Conservation (phyloP, 2,113 vertebrate species). For the Miniopterus natalensis region DNA sequence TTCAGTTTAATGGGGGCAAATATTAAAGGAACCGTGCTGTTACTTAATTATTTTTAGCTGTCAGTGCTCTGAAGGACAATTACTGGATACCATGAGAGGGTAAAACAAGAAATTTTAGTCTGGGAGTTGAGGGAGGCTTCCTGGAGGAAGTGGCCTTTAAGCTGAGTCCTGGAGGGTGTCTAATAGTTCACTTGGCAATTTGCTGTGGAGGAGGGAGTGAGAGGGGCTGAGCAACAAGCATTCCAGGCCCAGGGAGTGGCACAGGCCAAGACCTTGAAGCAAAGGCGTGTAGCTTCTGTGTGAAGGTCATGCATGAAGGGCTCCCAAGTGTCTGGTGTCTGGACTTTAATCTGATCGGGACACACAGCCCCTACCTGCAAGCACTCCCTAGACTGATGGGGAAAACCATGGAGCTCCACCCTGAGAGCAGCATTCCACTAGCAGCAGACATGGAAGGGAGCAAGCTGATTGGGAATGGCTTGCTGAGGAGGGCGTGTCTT, state of each 20-base stretch:
- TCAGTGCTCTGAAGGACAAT: background rate
- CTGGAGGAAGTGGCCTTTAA: background rate
- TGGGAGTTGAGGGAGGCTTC: background rate
- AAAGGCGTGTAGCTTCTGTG: background rate
- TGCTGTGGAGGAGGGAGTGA: too few species aligned
- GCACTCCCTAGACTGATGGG: background rate
- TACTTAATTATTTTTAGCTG: background rate
- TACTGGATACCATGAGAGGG: background rate
- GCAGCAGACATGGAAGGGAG: too few species aligned
- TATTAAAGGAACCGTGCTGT: background rate
- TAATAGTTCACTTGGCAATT: background rate
- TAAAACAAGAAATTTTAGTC: background rate
- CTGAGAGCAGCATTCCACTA: fast-evolving
- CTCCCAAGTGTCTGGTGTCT: background rate
- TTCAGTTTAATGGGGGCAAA: background rate
- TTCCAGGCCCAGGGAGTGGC: background rate
- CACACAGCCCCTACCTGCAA: background rate
- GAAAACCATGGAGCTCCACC: background rate
- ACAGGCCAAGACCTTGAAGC: background rate
- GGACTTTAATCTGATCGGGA: background rate
- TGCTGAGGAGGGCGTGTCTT: background rate
- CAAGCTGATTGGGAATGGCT: background rate
- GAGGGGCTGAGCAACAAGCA: background rate
- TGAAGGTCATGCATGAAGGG: background rate
- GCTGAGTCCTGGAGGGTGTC: background rate